Evolutionary conservation across 2,797 vertebrate genomes (phyloP).

Genomic region (Malacoctenus gilli): DNA sequence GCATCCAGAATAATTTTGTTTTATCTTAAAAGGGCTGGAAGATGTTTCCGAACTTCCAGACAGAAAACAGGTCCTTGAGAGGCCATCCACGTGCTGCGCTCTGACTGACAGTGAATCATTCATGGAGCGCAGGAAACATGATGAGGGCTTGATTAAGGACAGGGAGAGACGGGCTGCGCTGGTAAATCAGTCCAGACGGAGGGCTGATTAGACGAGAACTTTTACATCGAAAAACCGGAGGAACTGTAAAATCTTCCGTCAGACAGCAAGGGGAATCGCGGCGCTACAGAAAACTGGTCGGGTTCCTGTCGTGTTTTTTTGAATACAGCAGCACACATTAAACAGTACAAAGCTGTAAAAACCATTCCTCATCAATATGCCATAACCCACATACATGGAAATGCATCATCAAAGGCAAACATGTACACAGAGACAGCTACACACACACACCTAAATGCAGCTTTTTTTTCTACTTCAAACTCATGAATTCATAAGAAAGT

Average conservation of each 20-base stretch:
- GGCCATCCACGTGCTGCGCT: slow-evolving; percentile 51
- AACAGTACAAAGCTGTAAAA: slow-evolving; percentile 5
- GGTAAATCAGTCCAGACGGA: slow-evolving; percentile 62
- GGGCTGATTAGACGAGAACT: slow-evolving; percentile 58
- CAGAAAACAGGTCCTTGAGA: slow-evolving; percentile 65
- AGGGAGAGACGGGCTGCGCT: slow-evolving; percentile 43
- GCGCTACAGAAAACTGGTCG: slow-evolving; percentile 1
- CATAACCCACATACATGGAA: slow-evolving; percentile 38
- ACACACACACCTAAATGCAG: slow-evolving; percentile 33
- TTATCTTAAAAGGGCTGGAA: slow-evolving; percentile 42
- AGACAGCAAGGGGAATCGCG: not conserved
- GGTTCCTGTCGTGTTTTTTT: too few species aligned
- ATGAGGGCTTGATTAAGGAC: slow-evolving; percentile 75
- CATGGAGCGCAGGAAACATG: slow-evolving; percentile 61
- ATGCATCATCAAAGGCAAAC: slow-evolving; percentile 56
- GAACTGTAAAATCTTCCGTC: slow-evolving; percentile 17
- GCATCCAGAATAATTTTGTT: slow-evolving; percentile 36
- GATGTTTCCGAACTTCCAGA: slow-evolving; percentile 46
- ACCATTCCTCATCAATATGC: slow-evolving; percentile 14
- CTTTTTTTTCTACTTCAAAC: slow-evolving; percentile 64
- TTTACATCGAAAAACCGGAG: slow-evolving; percentile 25
- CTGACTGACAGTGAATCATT: slow-evolving; percentile 75
- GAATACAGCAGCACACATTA: not conserved
- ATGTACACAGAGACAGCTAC: slow-evolving; percentile 29
- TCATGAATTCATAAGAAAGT: slow-evolving; percentile 75